Evolutionary conservation across 2,888 invertebrate genomes (phyloP).

Genomic region (Heliconius hortense): DNA sequence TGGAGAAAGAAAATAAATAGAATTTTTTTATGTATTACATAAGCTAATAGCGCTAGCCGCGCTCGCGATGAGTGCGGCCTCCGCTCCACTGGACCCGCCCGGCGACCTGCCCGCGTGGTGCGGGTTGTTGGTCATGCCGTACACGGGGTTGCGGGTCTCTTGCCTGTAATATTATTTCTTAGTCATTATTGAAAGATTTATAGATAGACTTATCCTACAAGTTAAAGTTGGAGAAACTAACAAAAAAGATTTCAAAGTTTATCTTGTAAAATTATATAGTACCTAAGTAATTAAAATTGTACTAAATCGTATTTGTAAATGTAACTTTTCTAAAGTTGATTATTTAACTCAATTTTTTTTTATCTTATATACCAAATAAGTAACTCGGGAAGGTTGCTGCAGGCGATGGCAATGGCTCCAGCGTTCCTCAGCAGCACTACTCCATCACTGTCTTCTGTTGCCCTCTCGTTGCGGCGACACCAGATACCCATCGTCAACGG

Average conservation of each 20-base stretch:
- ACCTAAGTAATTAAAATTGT: too few relatives aligned
- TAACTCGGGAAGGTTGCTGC: slow-evolving; percentile 95
- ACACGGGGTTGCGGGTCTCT: slow-evolving; percentile 93
- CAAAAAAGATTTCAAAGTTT: not conserved
- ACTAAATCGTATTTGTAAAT: too few relatives aligned
- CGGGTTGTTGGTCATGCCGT: slow-evolving; percentile 95
- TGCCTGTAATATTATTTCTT: slow-evolving; percentile 67
- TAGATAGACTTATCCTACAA: not conserved
- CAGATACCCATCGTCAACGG: slow-evolving; percentile 86
- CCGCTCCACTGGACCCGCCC: slow-evolving; percentile 97
- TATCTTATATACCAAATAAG: slow-evolving; percentile 87
- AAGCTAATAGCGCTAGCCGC: slow-evolving; percentile 93
- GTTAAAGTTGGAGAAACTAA: not conserved
- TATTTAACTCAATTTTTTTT: too few relatives aligned
- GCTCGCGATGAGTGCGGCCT: slow-evolving; percentile 88
- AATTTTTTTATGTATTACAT: slow-evolving; percentile 73
- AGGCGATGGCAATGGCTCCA: slow-evolving; percentile 93
- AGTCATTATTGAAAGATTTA: not conserved
- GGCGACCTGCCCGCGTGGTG: slow-evolving; percentile 92
- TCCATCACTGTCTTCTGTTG: slow-evolving; percentile 89
- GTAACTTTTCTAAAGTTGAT: too few relatives aligned
- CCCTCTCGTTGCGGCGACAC: slow-evolving; percentile 83
- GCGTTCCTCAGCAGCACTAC: slow-evolving; percentile 87
- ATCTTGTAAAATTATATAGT: too few relatives aligned
- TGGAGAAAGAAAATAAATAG: not conserved